Conservation (phyloP, 2,797 vertebrate species). For the Microchirus variegatus region DNA sequence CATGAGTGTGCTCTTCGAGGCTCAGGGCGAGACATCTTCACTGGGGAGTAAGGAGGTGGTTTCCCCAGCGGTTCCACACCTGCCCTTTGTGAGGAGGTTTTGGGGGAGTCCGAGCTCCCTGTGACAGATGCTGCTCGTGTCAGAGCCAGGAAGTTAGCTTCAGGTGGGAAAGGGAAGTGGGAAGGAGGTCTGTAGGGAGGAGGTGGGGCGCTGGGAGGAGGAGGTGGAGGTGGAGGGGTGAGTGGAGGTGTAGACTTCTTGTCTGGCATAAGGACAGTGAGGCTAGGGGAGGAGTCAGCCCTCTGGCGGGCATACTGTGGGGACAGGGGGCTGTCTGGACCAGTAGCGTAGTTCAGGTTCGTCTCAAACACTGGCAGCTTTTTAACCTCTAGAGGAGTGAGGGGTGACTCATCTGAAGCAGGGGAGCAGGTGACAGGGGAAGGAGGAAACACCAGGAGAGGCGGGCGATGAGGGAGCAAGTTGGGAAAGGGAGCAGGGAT, state of each 20-base stretch:
- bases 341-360: slow-evolving; percentile 89
- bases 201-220: slow-evolving; percentile 73
- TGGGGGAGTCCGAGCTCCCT: slow-evolving; percentile 80
- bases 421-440: slow-evolving; percentile 94
- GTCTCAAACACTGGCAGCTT: slow-evolving; percentile 95
- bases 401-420: slow-evolving; percentile 94
- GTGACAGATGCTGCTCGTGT: slow-evolving; percentile 73
- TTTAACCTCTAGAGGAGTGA: slow-evolving; percentile 96
- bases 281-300: slow-evolving; percentile 88
- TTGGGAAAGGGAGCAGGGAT: slow-evolving; percentile 97
- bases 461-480: slow-evolving; percentile 92
- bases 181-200: slow-evolving; percentile 85
- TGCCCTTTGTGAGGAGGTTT: slow-evolving; percentile 75
- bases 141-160: slow-evolving; percentile 78
- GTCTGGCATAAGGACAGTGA: slow-evolving; percentile 83
- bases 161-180: slow-evolving; percentile 89
- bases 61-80: slow-evolving; percentile 73
- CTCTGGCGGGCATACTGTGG: slow-evolving; percentile 88
- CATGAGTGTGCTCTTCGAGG: slow-evolving; percentile 85
- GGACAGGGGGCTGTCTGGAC: slow-evolving; percentile 89
- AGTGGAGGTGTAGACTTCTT: slow-evolving; percentile 88
- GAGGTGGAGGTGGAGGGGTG: slow-evolving; percentile 84
- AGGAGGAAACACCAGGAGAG: slow-evolving; percentile 95
- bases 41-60: slow-evolving; percentile 87
- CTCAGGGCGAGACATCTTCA: slow-evolving; percentile 84